phyloP scores from a whole-genome alignment of 2,888 invertebrate genomes.

The Harpalus rufipes region DNA sequence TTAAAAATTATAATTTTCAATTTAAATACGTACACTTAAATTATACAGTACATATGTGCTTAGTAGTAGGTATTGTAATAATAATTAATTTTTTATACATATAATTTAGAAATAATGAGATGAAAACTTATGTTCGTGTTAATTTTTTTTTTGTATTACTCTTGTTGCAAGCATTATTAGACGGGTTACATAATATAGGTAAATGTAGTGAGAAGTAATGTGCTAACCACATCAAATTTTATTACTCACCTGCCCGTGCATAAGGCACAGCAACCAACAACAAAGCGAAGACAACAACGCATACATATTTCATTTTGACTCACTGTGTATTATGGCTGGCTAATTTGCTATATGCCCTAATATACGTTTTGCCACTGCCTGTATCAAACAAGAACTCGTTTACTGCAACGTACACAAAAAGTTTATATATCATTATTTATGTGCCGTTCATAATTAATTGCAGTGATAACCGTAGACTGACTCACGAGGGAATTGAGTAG shows the following conservation, averaged over 20 bases:
- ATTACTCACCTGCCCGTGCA: conserved; percentile 9
- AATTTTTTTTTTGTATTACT: too few species aligned
- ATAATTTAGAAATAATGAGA: too few species aligned
- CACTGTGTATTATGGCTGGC: background rate
- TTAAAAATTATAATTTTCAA: too few species aligned
- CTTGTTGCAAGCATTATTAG: too few species aligned
- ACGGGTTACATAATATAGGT: background rate
- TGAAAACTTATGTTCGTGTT: too few species aligned
- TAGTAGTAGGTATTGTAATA: too few species aligned
- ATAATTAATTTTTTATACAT: too few species aligned
- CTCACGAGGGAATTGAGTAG: background rate
- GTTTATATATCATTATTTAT: conserved; percentile 30
- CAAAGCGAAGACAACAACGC: conserved; percentile 35
- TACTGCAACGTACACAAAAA: background rate
- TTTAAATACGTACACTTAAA: too few species aligned
- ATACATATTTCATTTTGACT: conserved; percentile 49
- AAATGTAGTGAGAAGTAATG: background rate
- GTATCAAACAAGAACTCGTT: background rate
- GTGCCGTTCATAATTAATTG: background rate
- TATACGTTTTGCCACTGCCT: background rate
- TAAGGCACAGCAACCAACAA: background rate
- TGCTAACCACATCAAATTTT: background rate
- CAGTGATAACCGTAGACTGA: conserved; percentile 1
- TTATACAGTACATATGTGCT: too few species aligned
- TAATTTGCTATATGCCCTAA: background rate